Conservation (phyloP, 2,113 vertebrate species). For the Carassius carassius region DNA sequence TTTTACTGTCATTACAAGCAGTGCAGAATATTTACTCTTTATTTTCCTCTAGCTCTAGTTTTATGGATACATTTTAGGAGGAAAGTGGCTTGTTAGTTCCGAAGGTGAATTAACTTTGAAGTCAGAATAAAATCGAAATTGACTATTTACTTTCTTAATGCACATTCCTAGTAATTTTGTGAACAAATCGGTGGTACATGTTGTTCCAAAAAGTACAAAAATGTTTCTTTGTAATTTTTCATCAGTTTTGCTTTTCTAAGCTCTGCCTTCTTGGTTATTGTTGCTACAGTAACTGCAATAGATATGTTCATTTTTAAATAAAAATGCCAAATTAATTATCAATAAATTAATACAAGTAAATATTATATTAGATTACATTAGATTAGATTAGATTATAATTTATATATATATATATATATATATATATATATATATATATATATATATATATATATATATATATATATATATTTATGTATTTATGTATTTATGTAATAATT, state of each 20-base stretch:
- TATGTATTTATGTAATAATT: no score
- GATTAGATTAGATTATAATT: no score
- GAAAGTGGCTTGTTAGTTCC: not conserved
- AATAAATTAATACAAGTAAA: no score
- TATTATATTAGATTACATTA: no score
- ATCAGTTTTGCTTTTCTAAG: not conserved
- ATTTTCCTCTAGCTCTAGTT: not conserved
- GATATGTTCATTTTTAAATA: no score
- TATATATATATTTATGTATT: no score
- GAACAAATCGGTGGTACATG: not conserved
- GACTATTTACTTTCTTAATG: not conserved
- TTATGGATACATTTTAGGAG: not conserved
- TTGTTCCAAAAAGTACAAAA: not conserved
- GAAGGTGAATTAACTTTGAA: not conserved
- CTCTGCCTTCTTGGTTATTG: no score
- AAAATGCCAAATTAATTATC: no score
- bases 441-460: no score
- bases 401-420: no score
- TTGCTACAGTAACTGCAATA: no score
- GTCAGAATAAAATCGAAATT: not conserved
- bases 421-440: no score
- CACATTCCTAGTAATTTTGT: not conserved
- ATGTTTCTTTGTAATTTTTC: not conserved
- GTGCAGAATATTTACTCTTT: not conserved
- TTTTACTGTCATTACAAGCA: conserved; percentile 19